Evolutionary conservation across 2,113 vertebrate genomes (phyloP).

Genomic region (Pitta sordida): DNA sequence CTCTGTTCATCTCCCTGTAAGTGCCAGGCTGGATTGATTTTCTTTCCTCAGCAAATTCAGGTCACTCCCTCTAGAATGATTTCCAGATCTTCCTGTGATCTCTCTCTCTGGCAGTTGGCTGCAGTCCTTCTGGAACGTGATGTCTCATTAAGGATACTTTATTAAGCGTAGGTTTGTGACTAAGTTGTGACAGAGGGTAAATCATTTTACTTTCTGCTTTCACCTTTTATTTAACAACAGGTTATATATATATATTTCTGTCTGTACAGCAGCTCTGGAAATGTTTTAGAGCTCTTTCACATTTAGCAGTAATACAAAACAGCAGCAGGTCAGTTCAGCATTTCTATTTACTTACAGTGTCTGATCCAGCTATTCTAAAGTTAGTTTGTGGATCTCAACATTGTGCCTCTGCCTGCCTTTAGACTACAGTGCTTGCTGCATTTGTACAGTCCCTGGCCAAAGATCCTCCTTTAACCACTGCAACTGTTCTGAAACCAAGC

Average conservation of each 20-base stretch:
- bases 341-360: not conserved
- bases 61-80: not conserved
- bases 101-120: not conserved
- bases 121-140: slow-evolving; percentile 7
- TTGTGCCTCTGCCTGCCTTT: not conserved
- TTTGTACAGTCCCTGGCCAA: not conserved
- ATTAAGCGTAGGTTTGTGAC: not conserved
- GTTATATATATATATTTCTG: not conserved
- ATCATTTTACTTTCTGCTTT: not conserved
- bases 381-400: not conserved
- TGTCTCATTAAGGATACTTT: not conserved
- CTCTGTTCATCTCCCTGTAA: not conserved
- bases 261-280: not conserved
- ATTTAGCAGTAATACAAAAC: slow-evolving; percentile 20
- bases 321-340: not conserved
- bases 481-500: not conserved
- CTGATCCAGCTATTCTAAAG: not conserved
- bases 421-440: not conserved
- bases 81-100: not conserved
- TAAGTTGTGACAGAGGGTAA: not conserved
- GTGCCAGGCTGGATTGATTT: not conserved
- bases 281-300: not conserved
- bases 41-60: not conserved
- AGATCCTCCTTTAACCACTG: not conserved
- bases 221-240: not conserved